A percentile compares a stretch with the other conserved stretches of the same genome.
Conservation (phyloP, 2,797 vertebrate genomes). For the Lacerta viridis region DNA sequence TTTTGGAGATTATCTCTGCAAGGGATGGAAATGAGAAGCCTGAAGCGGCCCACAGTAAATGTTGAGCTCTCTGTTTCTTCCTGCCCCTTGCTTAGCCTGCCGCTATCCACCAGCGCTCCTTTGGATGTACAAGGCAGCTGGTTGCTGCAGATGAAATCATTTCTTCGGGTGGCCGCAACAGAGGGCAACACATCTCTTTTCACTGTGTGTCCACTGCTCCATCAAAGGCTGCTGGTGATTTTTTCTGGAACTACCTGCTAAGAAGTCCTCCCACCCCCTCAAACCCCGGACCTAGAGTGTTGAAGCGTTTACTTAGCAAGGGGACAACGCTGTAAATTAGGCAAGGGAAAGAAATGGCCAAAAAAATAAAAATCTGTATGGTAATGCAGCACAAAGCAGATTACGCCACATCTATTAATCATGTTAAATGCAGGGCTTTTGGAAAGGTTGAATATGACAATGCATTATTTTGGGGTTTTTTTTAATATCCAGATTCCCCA, state of each 20-base stretch:
- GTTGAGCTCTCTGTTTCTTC: background rate
- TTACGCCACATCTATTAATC: constrained; percentile 71
- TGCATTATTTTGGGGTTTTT: constrained; percentile 42
- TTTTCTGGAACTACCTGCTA: constrained; percentile 19
- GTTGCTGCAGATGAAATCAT: background rate
- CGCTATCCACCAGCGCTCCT: constrained; percentile 29
- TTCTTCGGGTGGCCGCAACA: constrained; percentile 33
- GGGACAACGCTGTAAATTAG: constrained; percentile 65
- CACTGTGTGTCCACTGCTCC: constrained; percentile 10
- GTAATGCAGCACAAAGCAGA: constrained; percentile 74
- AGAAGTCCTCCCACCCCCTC: constrained; percentile 26
- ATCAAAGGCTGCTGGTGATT: background rate
- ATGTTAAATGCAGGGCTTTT: constrained; percentile 72
- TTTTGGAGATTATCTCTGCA: background rate
- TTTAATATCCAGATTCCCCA: constrained; percentile 53
- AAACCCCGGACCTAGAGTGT: constrained; percentile 52
- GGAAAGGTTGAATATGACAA: constrained; percentile 63
- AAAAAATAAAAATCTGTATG: constrained; percentile 50
- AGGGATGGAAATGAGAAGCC: constrained; percentile 41
- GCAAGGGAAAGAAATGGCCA: constrained; percentile 39
- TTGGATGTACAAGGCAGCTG: constrained; percentile 45
- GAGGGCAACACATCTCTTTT: constrained; percentile 30
- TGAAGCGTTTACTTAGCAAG: constrained; percentile 63
- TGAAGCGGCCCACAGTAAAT: background rate
- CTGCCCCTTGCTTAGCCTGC: constrained; percentile 39